Conservation (phyloP, 2,113 vertebrate genomes). For the Oncorhynchus gorbuscha region DNA sequence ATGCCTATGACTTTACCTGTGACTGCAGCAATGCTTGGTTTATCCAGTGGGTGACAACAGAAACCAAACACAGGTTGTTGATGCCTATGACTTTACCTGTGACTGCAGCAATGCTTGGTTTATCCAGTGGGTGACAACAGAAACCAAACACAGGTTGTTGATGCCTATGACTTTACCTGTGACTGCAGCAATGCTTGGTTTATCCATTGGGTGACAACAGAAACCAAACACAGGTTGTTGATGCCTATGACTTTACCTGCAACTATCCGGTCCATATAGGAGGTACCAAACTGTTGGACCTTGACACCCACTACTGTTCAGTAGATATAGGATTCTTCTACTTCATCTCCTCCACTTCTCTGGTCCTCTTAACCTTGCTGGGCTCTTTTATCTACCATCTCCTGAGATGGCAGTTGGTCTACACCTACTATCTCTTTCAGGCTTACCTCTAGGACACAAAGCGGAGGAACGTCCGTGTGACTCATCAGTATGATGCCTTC, state of each 20-base stretch:
- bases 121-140: constrained; percentile 46
- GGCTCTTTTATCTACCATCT: constrained; percentile 50
- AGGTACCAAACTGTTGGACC: constrained; percentile 48
- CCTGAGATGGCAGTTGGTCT: constrained; percentile 64
- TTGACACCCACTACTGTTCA: constrained; percentile 47
- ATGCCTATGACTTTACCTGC: constrained; percentile 66
- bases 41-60: constrained; percentile 46
- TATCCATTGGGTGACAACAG: constrained; percentile 46
- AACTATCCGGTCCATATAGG: constrained; percentile 58
- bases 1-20: constrained; percentile 66
- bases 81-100: constrained; percentile 66
- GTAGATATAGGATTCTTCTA: constrained; percentile 45
- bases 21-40: constrained; percentile 34
- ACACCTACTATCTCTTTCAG: constrained; percentile 69
- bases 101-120: constrained; percentile 34
- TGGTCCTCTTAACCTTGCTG: constrained; percentile 29
- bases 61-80: constrained; percentile 65
- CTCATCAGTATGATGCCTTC: too few species aligned
- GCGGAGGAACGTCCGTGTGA: background rate
- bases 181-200: constrained; percentile 34
- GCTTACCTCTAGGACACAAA: constrained; percentile 65
- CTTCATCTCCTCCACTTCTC: constrained; percentile 48
- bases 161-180: constrained; percentile 69
- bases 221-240: constrained; percentile 65
- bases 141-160: constrained; percentile 65